Evolutionary conservation across 2,797 vertebrate genomes (phyloP).

Genomic region (Danio choprae): DNA sequence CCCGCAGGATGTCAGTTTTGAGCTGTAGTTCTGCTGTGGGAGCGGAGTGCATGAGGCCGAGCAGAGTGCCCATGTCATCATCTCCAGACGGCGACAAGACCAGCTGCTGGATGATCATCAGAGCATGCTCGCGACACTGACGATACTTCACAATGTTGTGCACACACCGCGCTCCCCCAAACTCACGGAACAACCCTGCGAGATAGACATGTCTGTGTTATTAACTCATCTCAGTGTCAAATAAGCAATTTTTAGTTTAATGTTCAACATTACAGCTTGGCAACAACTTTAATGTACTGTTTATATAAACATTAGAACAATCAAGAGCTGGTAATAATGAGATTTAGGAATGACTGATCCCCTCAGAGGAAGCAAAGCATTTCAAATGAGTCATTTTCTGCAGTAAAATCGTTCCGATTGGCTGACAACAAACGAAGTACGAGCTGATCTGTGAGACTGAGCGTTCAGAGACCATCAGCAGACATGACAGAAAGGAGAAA

Average conservation of each 20-base stretch:
- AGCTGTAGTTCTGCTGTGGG: conserved; percentile 91
- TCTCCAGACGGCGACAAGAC: conserved; percentile 95
- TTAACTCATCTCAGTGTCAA: not conserved
- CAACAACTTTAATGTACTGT: not conserved
- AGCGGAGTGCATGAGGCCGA: conserved; percentile 97
- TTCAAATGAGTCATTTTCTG: not conserved
- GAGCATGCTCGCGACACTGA: conserved; percentile 93
- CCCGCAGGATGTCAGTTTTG: conserved; percentile 94
- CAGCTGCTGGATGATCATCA: conserved; percentile 97
- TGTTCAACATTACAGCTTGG: not conserved
- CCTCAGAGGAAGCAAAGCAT: not conserved
- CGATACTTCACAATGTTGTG: conserved; percentile 98
- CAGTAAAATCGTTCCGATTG: conserved; percentile 3
- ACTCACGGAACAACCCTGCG: conserved; percentile 93
- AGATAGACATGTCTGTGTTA: conserved; percentile 1
- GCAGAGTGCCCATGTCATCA: conserved; percentile 96
- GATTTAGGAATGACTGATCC: conserved; percentile 21
- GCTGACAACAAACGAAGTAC: conserved; percentile 11
- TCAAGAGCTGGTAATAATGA: not conserved
- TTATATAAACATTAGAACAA: conserved; percentile 16
- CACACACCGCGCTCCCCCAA: conserved; percentile 94
- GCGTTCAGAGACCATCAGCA: not conserved
- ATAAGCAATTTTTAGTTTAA: not conserved
- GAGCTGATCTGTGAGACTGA: conserved; percentile 5
- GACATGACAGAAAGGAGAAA: conserved; percentile 12